Evolutionary conservation across 1,140 invertebrate species (phyloP), one percentile per base, ranked within the genome.

Genomic region (Saxidomus purpurata): DNA sequence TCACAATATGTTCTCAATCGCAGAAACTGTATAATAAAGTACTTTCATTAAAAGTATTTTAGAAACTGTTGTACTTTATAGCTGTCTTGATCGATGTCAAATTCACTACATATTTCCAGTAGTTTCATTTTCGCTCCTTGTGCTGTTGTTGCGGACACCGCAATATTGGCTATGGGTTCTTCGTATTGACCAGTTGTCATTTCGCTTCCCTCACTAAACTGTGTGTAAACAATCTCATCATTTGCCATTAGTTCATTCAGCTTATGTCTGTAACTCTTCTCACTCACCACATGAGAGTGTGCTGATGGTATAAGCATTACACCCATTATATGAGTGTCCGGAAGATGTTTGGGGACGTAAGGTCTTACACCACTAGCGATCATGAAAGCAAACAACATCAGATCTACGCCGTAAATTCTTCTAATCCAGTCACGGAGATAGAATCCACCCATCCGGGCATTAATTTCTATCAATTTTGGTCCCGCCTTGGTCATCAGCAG

Each of bases 401-500:
- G 43, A 67, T 93, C 93, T 22, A 92, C 90, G 0, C 84, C 74
- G 55, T 93, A 93, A 34, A 91, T 79, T 1, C 43, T 36, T 9
- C 76, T 79, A 22, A 93, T 92, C 93, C 93, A 93, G 71, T 93
- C 90, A 6, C 92, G 55, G 11, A 93, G 83, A 80, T 93, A 93
- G 47, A 91, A 91, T 4, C 93, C 93, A 4, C 92, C 92, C 92
- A 94, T 94, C 43, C 93, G 67, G 0, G 90, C 91, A 74, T 94
- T 94, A 25, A 94, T 91, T 76, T 94, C 93, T 9, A 93, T 79
- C 17, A 94, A 84, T 74, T 92, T 92, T 55, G 93, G 93, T 6
- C 93, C 93, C 6, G 81, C 83, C 11, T 69, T 47, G 1, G 92
- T 91, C 93, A 93, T 92, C 52, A 89, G 92, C 83, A 94, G 89